A percentile compares a stretch with the other conserved stretches of the same genome.
These are phyloP conservation scores for Thymelicus lineola DNA, from an alignment of 2,888 invertebrate species.

Conservation along the genomic window DNA sequence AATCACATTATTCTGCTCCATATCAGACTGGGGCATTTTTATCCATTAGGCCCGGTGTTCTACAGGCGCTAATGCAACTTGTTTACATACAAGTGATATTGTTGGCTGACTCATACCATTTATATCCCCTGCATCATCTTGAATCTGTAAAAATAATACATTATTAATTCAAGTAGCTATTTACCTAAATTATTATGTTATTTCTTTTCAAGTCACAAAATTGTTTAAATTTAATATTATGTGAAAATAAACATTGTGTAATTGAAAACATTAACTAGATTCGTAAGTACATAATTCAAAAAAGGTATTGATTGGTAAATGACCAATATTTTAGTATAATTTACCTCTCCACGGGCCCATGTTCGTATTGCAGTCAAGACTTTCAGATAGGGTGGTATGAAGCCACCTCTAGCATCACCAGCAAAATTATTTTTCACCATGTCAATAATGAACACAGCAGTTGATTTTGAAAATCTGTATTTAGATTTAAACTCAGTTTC, in stretches of 20 bases:
- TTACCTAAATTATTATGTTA: neutral
- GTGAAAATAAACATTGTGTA: too few species aligned
- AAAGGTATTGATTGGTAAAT: too few species aligned
- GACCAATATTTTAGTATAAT: neutral
- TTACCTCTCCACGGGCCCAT: conserved; percentile 41
- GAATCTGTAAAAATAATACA: conserved; percentile 29
- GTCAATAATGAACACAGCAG: conserved; percentile 34
- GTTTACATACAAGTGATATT: conserved; percentile 39
- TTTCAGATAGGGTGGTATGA: conserved; percentile 41
- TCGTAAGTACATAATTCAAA: too few species aligned
- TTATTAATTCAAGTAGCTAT: conserved; percentile 8
- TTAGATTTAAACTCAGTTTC: conserved; percentile 37
- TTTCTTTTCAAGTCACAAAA: conserved; percentile 8
- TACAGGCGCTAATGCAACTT: conserved; percentile 40
- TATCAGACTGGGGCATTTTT: conserved; percentile 39
- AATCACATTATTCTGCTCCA: conserved; percentile 36
- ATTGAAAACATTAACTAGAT: too few species aligned
- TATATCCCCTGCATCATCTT: conserved; percentile 42
- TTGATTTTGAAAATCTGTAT: conserved; percentile 34
- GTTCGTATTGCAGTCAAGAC: conserved; percentile 40
- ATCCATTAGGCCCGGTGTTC: conserved; percentile 35
- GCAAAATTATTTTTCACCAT: conserved; percentile 38
- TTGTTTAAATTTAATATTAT: too few species aligned
- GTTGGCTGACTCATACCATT: conserved; percentile 40
- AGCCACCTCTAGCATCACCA: conserved; percentile 39